Evolutionary conservation across 2,888 invertebrate genomes (phyloP), one percentile per base, ranked within the genome.

Genomic region (Griposia aprilina): DNA sequence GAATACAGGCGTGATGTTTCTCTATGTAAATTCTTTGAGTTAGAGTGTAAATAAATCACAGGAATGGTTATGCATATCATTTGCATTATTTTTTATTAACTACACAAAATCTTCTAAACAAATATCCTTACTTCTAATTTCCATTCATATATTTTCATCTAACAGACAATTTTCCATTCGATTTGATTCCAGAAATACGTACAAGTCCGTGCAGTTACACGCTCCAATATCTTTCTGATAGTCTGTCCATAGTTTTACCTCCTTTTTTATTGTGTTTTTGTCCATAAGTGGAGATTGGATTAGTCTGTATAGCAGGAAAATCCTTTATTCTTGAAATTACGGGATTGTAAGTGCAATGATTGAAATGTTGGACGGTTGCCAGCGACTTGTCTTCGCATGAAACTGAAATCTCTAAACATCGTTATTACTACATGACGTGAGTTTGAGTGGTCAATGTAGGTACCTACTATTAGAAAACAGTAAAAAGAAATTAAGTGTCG

Each of bases 211-310:
- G 83, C 87, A 87, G 88, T 88, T 88, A 88, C 83, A 87, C 86
- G 83, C 85, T 87, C 59, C 80, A 79, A 83, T 88, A 80, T 87
- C 74, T 85, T 83, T 83, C 85, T 80, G 85, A 88, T 87, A 84
- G 87, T 86, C 80, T 80, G 77, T 86, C 85, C 81, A 84, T 84
- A 82, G 87, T 74, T 84, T 78, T 77, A 88, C 84, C 74, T 86
- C 41, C 75, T 62, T 84, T 84, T 87, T 78, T 80, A 82, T 86
- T 86, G 82, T 84, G 84, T 86, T 88, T 82, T 69, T 57, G 63
- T 79, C 69, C 79, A 82, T 88, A 84, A 82, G 84, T 82, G 80
- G 79, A 88, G 69, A 88, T 88, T 87, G 87, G 82, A 88, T 88
- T 78, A 87, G 73, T 71, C 50, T 75, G 80, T 86, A 81, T 84